phyloP scores from a whole-genome alignment of 2,113 vertebrate genomes.

The Nannobrachium achirus region DNA sequence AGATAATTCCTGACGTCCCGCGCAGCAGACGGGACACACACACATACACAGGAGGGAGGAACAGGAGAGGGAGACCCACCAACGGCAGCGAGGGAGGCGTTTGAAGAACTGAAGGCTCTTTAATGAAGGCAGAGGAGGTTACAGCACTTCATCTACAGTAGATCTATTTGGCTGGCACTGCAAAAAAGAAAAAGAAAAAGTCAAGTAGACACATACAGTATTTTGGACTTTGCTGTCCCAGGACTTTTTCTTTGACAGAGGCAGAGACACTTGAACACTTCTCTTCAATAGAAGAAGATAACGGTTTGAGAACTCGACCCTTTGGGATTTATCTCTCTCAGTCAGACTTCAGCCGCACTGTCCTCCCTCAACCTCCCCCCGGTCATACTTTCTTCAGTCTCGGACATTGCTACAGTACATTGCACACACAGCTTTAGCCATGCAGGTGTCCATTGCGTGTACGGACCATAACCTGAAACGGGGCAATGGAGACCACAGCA shows the following conservation, averaged over 20 bases:
- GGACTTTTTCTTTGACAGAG: too few species aligned
- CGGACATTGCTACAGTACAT: constrained; percentile 8
- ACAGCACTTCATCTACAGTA: too few species aligned
- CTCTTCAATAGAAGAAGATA: neutral
- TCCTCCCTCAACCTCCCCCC: neutral
- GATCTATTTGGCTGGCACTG: too few species aligned
- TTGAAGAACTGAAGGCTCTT: constrained; percentile 45
- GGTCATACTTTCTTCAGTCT: constrained; percentile 4
- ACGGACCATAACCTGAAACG: constrained; percentile 97
- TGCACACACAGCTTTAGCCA: constrained; percentile 67
- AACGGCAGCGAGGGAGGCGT: too few species aligned
- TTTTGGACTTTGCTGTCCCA: too few species aligned
- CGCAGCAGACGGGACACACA: constrained; percentile 33
- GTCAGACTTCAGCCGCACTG: neutral
- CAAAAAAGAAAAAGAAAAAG: too few species aligned
- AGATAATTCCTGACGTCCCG: constrained; percentile 12
- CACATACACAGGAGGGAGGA: constrained; percentile 25
- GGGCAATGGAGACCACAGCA: constrained; percentile 95
- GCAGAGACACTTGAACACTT: neutral
- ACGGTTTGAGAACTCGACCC: neutral
- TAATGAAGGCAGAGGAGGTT: neutral
- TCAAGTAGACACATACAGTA: too few species aligned
- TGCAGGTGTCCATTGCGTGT: constrained; percentile 99
- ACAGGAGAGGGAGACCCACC: neutral
- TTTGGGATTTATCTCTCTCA: constrained; percentile 4